Base-by-base conservation (phyloP, 2,888 invertebrate genomes). In the Mellilla xanthometata region DNA sequence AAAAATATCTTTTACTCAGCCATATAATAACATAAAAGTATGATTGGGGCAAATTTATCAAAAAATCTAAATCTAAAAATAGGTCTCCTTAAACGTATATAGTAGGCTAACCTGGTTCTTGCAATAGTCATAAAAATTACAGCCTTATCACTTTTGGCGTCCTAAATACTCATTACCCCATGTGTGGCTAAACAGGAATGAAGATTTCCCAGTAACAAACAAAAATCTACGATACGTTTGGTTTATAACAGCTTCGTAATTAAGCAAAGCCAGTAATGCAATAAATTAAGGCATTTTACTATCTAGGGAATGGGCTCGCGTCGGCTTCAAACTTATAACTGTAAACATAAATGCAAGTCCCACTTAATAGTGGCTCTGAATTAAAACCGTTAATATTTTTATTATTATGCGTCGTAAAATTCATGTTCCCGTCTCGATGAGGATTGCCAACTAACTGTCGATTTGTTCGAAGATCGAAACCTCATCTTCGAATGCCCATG, bases 361-460 rank as follows among this genome's bases (percentile, higher is more conserved):
- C 52, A 54, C 41, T 47, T 50, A 40, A 48, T 42, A 38, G 40
- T 47, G 36, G 35, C 45, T 45, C 26, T 41, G 44, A 49, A 52
- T 51, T 51, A 33, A 42, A 40, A 40, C 57, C 52, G 54, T 53
- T 57, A 52, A 52, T 38, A 49, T 52, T 51, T 38, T 49, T 43
- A 49, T 52, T 46, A 42, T 49, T 45, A 52, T 50, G 50, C 32
- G 31, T 44, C 35, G 49, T 54, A 54, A 57, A 57, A 57, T 35
- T 46, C 42, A 52, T 39, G 44, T 43, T 52, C 46, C 41, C 43
- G 28, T 33, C 44, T 49, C 42, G 19, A 27, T 39, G 27, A 34
- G 42, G 36, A 47, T 43, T 52, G 49, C 48, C 44, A 52, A 38
- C 49, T 47, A 49, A 51, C 50, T 46, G 52, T 56, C 49, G 39